Percentiles rank a stretch among this genome's conserved stretches.
Evolutionary conservation across 2,797 vertebrate species (phyloP).

Genomic region (Leuciscus waleckii): DNA sequence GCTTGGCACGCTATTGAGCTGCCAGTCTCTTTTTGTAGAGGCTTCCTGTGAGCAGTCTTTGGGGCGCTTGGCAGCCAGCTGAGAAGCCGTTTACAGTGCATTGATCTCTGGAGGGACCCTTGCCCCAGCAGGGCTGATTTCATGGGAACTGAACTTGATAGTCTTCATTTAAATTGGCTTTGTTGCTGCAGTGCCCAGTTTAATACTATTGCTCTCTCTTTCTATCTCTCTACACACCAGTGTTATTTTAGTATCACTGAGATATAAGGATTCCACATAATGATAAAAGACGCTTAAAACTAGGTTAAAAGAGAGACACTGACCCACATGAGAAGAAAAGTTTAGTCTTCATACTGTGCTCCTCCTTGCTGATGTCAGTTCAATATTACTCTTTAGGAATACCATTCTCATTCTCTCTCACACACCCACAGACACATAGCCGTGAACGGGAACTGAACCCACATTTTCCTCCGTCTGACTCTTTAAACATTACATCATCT

Average conservation of each 20-base stretch:
- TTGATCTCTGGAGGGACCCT: slow-evolving; percentile 48
- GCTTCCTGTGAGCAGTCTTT: slow-evolving; percentile 60
- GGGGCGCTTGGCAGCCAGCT: slow-evolving; percentile 65
- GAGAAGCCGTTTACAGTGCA: slow-evolving; percentile 69
- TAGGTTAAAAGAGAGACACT: slow-evolving; percentile 4
- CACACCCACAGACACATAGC: slow-evolving; percentile 19
- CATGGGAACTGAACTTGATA: slow-evolving; percentile 60
- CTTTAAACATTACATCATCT: slow-evolving; percentile 44
- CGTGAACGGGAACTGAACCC: slow-evolving; percentile 4
- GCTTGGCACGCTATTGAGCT: slow-evolving; percentile 43
- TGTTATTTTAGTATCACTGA: background rate
- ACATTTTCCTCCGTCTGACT: slow-evolving; percentile 20
- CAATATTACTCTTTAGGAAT: slow-evolving; percentile 6
- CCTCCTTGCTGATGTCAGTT: slow-evolving; percentile 2
- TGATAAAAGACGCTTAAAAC: background rate
- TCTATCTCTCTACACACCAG: background rate
- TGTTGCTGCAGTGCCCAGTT: background rate
- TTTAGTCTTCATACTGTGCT: background rate
- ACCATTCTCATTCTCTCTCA: background rate
- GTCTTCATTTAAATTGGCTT: slow-evolving; percentile 28
- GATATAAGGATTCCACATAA: background rate
- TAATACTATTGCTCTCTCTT: background rate
- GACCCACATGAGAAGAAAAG: background rate
- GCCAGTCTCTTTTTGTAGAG: slow-evolving; percentile 62
- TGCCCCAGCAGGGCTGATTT: slow-evolving; percentile 51